phyloP scores from a whole-genome alignment of 2,888 invertebrate genomes.

The Aplocera efformata region DNA sequence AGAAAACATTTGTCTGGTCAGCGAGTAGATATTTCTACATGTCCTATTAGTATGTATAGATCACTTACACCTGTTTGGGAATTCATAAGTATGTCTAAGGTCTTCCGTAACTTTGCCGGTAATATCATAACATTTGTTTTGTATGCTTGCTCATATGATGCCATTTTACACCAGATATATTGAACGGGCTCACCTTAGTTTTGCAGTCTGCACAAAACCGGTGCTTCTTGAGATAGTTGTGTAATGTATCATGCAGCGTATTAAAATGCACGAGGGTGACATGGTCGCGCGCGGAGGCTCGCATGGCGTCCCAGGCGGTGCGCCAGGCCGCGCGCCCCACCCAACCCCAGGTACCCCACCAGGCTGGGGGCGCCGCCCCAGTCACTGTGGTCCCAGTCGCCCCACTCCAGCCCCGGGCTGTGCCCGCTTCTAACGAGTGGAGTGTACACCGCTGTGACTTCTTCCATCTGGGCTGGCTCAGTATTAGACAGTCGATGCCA shows the following conservation, averaged over 20 bases:
- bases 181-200: slow-evolving; percentile 85
- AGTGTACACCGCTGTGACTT: slow-evolving; percentile 93
- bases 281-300: slow-evolving; percentile 88
- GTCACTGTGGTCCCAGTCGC: slow-evolving; percentile 83
- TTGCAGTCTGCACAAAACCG: slow-evolving; percentile 96
- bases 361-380: slow-evolving; percentile 85
- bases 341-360: slow-evolving; percentile 86
- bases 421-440: slow-evolving; percentile 94
- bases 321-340: slow-evolving; percentile 85
- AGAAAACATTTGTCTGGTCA: too few species aligned
- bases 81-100: too few species aligned
- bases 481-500: slow-evolving; percentile 87
- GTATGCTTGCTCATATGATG: too few species aligned
- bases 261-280: slow-evolving; percentile 93
- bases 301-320: slow-evolving; percentile 93
- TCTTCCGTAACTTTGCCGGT: too few species aligned
- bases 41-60: too few species aligned
- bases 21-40: too few species aligned
- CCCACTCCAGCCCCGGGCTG: slow-evolving; percentile 86
- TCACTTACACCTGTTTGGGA: too few species aligned
- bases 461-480: slow-evolving; percentile 91
- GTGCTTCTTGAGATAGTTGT: slow-evolving; percentile 94
- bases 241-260: slow-evolving; percentile 90
- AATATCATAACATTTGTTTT: too few species aligned
- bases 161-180: background rate